Evolutionary conservation across 2,888 invertebrate genomes (phyloP).

Genomic region (Reticulitermes lucifugus): DNA sequence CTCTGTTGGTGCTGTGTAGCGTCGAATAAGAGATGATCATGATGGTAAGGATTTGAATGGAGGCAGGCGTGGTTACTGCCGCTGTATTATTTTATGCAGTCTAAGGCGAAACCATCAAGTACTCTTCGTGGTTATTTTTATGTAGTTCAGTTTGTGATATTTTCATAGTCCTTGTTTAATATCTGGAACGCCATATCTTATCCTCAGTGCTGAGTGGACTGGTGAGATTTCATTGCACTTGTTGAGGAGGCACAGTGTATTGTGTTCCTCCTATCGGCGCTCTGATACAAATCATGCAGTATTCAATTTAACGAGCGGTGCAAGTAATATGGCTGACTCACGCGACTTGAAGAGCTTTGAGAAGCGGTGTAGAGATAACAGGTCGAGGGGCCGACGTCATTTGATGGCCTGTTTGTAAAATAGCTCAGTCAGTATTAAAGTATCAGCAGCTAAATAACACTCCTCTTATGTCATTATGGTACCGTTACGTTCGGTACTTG

Average conservation of each 20-base stretch:
- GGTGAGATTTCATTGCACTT: neutral
- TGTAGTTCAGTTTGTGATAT: too few species aligned
- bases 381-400: neutral
- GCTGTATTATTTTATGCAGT: too few species aligned
- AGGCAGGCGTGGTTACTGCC: too few species aligned
- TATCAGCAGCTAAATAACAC: neutral
- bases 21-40: too few species aligned
- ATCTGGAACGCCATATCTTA: neutral
- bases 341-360: neutral
- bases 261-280: neutral
- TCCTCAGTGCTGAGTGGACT: neutral
- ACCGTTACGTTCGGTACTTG: too few species aligned
- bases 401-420: neutral
- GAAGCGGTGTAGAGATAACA: neutral
- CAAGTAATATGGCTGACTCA: constrained; percentile 9
- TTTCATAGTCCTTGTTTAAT: too few species aligned
- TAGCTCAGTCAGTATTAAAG: neutral
- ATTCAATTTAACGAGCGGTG: neutral
- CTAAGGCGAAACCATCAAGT: too few species aligned
- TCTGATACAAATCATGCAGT: neutral
- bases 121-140: too few species aligned
- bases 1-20: too few species aligned
- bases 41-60: too few species aligned
- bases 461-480: too few species aligned
- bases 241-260: neutral